These are phyloP conservation scores for Dolichoris vasculosae DNA, from an alignment of 1,140 invertebrate species.

Conservation along the genomic window DNA sequence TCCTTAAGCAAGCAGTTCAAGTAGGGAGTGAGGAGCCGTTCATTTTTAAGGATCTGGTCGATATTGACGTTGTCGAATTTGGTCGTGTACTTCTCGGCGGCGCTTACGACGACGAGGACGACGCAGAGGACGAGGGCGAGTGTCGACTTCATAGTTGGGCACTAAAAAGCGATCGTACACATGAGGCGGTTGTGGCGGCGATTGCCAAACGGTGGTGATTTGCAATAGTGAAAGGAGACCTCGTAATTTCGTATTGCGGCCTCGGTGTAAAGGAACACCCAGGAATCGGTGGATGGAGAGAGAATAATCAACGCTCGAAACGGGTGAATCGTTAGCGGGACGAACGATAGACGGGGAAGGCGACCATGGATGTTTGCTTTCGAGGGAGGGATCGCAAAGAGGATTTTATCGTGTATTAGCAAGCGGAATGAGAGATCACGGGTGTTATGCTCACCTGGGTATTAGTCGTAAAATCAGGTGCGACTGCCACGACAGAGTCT, in stretches of 20 bases:
- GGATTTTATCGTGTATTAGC: not conserved
- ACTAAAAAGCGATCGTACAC: not conserved
- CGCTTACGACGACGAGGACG: constrained; percentile 64
- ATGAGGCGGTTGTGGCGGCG: not conserved
- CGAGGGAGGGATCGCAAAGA: not conserved
- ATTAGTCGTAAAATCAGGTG: constrained; percentile 64
- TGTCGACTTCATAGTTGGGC: constrained; percentile 62
- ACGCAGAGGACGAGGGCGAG: constrained; percentile 70
- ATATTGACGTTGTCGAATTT: constrained; percentile 84
- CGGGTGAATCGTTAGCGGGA: no score
- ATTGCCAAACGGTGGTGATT: not conserved
- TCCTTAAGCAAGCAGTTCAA: constrained; percentile 81
- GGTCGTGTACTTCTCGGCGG: constrained; percentile 78
- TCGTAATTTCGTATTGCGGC: not conserved
- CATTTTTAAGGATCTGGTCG: constrained; percentile 80
- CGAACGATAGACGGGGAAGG: not conserved
- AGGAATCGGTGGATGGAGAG: not conserved
- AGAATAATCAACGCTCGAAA: not conserved
- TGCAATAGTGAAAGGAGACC: constrained; percentile 23
- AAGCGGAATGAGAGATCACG: constrained; percentile 4
- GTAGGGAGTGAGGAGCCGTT: constrained; percentile 80
- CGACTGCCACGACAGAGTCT: constrained; percentile 60
- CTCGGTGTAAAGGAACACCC: not conserved
- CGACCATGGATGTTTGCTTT: not conserved
- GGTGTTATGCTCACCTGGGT: constrained; percentile 59